Evolutionary conservation across 1,140 invertebrate species (phyloP), one percentile per base, ranked within the genome.

Genomic region (Eriosoma lanigerum): DNA sequence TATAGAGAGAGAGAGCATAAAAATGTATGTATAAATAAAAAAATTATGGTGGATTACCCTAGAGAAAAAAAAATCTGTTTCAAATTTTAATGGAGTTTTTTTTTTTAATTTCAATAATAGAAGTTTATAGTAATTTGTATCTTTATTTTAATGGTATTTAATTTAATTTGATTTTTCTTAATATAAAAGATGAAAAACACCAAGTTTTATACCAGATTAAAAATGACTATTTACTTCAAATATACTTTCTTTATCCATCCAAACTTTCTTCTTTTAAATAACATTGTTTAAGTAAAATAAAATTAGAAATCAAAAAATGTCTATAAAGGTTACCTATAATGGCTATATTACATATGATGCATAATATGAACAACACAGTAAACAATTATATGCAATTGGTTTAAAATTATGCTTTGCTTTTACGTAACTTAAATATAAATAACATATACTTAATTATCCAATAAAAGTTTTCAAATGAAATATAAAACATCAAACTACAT

Each of bases 61-160:
- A 21, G 32, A 58, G 29, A 17, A 56, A 76, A 38, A 21, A 44
- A 19, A n/a, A 32, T 32, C 8, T 4, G 8, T 38, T 72, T 73
- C 52, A n/a, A 76, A 76, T 44, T 76, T 76, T 21, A 38, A 54
- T 56, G 58, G 58, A 44, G 26, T 76, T 58, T 76, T 68, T 68
- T 58, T 44, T 68, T 58, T 44, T 56, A 56, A 75, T 75, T 76
- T 76, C 52, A 24, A n/a, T n/a, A 38, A 17, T 58, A 76, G 52
- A 76, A 76, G 38, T 76, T 54, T 46, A 76, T 58, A 58, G 72
- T 58, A 38, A 73, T 76, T 76, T 76, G 32, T 58, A 58, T 56
- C 46, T 72, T 52, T 52, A 38, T 58, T 76, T 52, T 58, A 76
- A 13, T 58, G 72, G 72, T 76, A 76, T 76, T 76, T 76, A 44